Evolutionary conservation across 2,797 vertebrate genomes (phyloP).

Genomic region (Aldrovandia affinis): DNA sequence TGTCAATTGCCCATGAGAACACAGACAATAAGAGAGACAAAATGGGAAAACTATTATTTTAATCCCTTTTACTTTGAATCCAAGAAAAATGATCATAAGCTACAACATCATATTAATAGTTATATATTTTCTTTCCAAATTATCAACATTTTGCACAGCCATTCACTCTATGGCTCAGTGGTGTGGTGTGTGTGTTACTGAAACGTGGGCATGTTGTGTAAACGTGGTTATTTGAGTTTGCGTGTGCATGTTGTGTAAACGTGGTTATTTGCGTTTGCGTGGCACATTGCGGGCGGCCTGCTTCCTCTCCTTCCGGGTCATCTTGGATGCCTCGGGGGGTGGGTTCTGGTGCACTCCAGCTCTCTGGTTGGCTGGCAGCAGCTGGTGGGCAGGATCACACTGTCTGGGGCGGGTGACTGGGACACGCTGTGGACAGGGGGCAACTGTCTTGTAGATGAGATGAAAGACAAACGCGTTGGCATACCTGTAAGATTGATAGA

Average conservation of each 20-base stretch:
- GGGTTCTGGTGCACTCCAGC: constrained; percentile 20
- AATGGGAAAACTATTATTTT: not conserved
- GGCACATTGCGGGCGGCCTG: constrained; percentile 21
- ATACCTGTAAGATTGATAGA: constrained; percentile 51
- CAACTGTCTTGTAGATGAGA: constrained; percentile 60
- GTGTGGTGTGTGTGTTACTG: not conserved
- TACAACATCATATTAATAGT: too few relatives aligned
- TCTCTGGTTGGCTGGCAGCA: constrained; percentile 29
- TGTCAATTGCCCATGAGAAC: not conserved
- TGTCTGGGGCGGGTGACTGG: constrained; percentile 46
- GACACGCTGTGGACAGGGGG: constrained; percentile 15
- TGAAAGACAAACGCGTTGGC: constrained; percentile 71
- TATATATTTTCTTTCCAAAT: not conserved
- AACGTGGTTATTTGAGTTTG: too few relatives aligned
- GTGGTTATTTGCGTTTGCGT: constrained; percentile 27
- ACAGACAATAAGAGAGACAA: not conserved
- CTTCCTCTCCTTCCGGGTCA: constrained; percentile 41
- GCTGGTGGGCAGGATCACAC: constrained; percentile 39
- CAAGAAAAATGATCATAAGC: too few relatives aligned
- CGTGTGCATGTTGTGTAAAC: not conserved
- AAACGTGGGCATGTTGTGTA: not conserved
- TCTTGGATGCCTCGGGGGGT: constrained; percentile 22
- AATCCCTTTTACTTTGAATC: too few relatives aligned
- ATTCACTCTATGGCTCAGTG: not conserved
- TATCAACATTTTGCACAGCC: not conserved